Evolutionary conservation across 2,888 invertebrate species (phyloP).

Genomic region (Ormia ochracea): DNA sequence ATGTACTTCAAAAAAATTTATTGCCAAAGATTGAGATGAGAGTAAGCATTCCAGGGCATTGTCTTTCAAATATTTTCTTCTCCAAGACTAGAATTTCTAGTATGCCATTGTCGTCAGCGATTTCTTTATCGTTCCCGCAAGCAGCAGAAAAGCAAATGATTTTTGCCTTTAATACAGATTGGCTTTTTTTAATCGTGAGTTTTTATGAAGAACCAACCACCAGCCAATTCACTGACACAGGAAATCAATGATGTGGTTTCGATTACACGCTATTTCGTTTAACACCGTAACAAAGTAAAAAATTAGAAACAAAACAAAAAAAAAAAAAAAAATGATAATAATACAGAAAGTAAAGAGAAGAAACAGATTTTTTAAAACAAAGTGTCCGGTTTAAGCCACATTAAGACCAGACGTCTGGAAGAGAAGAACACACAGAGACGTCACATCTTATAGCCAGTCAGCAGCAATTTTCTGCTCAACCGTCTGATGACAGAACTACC

Average conservation of each 20-base stretch:
- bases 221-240: constrained; percentile 66
- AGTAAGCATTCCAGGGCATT: neutral
- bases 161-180: constrained; percentile 23
- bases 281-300: constrained; percentile 29
- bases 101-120: constrained; percentile 3
- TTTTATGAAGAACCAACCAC: neutral
- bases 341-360: neutral
- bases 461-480: constrained; percentile 24
- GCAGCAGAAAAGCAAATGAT: constrained; percentile 20
- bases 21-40: neutral
- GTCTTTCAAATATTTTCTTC: neutral
- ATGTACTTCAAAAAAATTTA: neutral
- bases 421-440: constrained; percentile 3
- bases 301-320: neutral
- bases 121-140: neutral
- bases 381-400: constrained; percentile 34
- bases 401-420: constrained; percentile 37
- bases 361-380: neutral
- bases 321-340: neutral
- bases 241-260: constrained; percentile 74
- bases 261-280: constrained; percentile 70
- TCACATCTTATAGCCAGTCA: constrained; percentile 6
- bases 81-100: constrained; percentile 42
- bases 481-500: constrained; percentile 50
- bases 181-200: neutral